Evolutionary conservation across 2,113 vertebrate genomes (phyloP).

Genomic region (Salvelinus namaycush): DNA sequence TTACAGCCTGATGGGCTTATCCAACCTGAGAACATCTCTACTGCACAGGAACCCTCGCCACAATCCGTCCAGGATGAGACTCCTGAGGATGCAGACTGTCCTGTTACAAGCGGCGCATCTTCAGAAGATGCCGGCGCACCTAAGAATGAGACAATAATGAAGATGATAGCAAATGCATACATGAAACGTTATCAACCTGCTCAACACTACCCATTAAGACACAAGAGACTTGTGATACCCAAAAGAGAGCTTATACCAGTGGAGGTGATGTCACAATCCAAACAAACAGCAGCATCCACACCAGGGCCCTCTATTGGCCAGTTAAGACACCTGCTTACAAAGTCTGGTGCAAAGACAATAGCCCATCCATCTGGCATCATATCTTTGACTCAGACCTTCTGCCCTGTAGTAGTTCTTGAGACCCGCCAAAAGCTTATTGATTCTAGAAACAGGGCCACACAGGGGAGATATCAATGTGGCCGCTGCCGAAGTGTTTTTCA

Average conservation of each 20-base stretch:
- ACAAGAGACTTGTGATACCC: constrained; percentile 30
- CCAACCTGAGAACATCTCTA: constrained; percentile 22
- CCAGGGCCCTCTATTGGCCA: constrained; percentile 54
- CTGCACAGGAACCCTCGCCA: constrained; percentile 14
- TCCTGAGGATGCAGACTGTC: constrained; percentile 21
- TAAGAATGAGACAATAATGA: constrained; percentile 63
- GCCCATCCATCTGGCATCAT: constrained; percentile 59
- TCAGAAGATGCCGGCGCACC: constrained; percentile 19
- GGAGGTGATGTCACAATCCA: constrained; percentile 44
- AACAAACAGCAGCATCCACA: constrained; percentile 13
- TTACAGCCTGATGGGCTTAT: too few relatives aligned
- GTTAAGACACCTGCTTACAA: constrained; percentile 56
- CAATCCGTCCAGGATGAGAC: constrained; percentile 26
- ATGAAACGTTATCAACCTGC: constrained; percentile 47
- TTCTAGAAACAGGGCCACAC: constrained; percentile 42
- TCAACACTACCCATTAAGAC: constrained; percentile 17
- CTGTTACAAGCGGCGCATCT: constrained; percentile 14
- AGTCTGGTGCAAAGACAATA: constrained; percentile 58
- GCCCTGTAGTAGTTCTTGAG: constrained; percentile 76
- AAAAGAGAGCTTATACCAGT: constrained; percentile 63
- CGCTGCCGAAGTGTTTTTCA: constrained; percentile 72
- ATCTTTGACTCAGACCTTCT: constrained; percentile 70
- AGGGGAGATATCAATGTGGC: constrained; percentile 71
- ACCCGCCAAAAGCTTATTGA: constrained; percentile 73
- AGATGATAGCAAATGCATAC: constrained; percentile 72